Conservation (phyloP, 2,888 invertebrate genomes). For the Agelastica alni region DNA sequence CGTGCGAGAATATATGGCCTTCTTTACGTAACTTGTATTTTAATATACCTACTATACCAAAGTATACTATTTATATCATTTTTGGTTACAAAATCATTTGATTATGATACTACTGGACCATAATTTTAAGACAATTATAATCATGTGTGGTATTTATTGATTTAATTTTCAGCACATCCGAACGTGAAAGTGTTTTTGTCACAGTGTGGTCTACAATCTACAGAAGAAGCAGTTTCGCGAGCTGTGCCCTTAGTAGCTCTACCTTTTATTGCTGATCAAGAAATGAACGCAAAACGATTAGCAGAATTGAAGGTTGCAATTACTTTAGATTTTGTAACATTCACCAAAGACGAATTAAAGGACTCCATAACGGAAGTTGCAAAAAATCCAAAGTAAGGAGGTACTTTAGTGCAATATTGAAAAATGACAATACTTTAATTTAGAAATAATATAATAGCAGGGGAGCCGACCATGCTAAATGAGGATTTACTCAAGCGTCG, state of each 20-base stretch:
- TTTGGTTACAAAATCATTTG: too few relatives aligned
- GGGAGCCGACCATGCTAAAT: too few relatives aligned
- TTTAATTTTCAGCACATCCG: constrained; percentile 42
- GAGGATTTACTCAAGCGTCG: too few relatives aligned
- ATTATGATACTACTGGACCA: too few relatives aligned
- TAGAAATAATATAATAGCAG: too few relatives aligned
- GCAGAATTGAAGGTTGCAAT: constrained; percentile 36
- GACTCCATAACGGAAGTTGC: constrained; percentile 40
- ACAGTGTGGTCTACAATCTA: constrained; percentile 46
- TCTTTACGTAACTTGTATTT: too few relatives aligned
- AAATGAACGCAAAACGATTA: constrained; percentile 41
- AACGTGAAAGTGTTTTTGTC: constrained; percentile 45
- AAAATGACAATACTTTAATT: too few relatives aligned
- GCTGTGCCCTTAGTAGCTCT: constrained; percentile 45
- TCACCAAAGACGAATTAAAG: constrained; percentile 41
- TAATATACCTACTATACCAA: too few relatives aligned
- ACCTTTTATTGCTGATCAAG: constrained; percentile 47
- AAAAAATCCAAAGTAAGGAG: constrained; percentile 40
- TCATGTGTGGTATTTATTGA: too few relatives aligned
- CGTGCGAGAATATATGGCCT: too few relatives aligned
- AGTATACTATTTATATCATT: too few relatives aligned
- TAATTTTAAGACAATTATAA: not conserved
- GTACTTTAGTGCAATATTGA: too few relatives aligned
- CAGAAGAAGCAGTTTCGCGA: constrained; percentile 44
- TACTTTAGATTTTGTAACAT: constrained; percentile 38